phyloP scores from a whole-genome alignment of 2,888 invertebrate species.

The Machimus atricapillus region DNA sequence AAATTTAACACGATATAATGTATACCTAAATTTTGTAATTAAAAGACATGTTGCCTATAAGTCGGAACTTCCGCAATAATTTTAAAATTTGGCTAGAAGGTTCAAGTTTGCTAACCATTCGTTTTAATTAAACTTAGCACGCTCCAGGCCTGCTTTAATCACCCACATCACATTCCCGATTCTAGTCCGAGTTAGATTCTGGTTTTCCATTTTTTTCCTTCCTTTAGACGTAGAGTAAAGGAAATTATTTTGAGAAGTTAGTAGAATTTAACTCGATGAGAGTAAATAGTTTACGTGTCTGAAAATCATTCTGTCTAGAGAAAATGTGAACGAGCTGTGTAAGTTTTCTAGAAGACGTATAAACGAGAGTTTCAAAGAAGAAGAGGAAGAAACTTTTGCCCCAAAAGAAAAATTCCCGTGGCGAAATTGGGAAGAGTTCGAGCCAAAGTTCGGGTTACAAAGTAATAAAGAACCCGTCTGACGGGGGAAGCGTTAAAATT shows the following conservation, averaged over 20 bases:
- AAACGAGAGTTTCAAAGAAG: neutral
- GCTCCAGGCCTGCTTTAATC: neutral
- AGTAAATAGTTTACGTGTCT: slow-evolving; percentile 31
- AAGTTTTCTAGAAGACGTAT: slow-evolving; percentile 4
- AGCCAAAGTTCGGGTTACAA: neutral
- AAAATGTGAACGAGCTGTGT: neutral
- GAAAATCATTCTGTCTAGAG: neutral
- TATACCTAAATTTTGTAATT: too few species aligned
- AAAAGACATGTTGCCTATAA: neutral
- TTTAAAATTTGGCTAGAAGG: neutral
- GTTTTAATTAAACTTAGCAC: neutral
- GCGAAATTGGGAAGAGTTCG: neutral
- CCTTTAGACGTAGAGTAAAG: neutral
- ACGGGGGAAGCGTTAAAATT: neutral
- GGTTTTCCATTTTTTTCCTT: neutral
- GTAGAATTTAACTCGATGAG: neutral
- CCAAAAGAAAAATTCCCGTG: neutral
- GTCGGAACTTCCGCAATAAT: neutral
- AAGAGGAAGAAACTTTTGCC: neutral
- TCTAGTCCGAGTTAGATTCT: neutral
- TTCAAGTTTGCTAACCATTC: neutral
- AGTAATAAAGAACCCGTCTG: neutral
- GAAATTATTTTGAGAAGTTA: slow-evolving; percentile 16
- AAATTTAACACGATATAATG: too few species aligned
- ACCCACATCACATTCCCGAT: neutral